Evolutionary conservation across 2,888 invertebrate species (phyloP), one percentile per base, ranked within the genome.

Genomic region (Euplagia quadripunctaria): DNA sequence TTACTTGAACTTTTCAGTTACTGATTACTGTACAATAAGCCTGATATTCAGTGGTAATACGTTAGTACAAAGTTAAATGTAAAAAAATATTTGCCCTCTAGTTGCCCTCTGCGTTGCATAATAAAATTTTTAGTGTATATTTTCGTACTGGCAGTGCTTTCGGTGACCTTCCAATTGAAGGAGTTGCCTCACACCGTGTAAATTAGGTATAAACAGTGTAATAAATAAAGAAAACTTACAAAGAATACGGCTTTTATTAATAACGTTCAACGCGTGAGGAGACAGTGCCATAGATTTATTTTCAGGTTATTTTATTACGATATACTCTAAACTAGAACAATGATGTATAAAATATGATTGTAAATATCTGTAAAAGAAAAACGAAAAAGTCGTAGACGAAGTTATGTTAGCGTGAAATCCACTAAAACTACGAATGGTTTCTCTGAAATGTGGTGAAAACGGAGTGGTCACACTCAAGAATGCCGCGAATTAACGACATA

Each of bases 191-290:
- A 61, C 12, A 31, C 14, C 61, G 31, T 31, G 61, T 61, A 61
- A 61, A 58, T 20, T 20, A 58, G 58, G 20, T 20, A 20, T 61
- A 31, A 64, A 64, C 64, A 64, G 64, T 64, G 43, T 64, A 17
- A 64, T 42, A 43, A 42, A 31, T 42, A 42, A 64, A 17, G n/a
- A 42, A 64, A 42, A 42, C 64, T 70, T 11, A 69, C 31, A 11
- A 16, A 41, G 58, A 71, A 58, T 71, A 55, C 31, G 31, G 31
- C 11, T 31, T 61, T 31, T 6, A 31, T 31, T 61, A 14, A 31
- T 31, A 31, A 61, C 31, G 2, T 31, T 31, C 31, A 31, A 31
- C 31, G 31, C 1, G 31, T 2, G 31, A 31, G 31, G 31, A 31
- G 1, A 31, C 31, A 31, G 31, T 31, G 2, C 31, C 31, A 31